These are phyloP conservation scores for Gymnoscelis rufifasciata DNA, from an alignment of 2,888 invertebrate species.

Conservation along the genomic window DNA sequence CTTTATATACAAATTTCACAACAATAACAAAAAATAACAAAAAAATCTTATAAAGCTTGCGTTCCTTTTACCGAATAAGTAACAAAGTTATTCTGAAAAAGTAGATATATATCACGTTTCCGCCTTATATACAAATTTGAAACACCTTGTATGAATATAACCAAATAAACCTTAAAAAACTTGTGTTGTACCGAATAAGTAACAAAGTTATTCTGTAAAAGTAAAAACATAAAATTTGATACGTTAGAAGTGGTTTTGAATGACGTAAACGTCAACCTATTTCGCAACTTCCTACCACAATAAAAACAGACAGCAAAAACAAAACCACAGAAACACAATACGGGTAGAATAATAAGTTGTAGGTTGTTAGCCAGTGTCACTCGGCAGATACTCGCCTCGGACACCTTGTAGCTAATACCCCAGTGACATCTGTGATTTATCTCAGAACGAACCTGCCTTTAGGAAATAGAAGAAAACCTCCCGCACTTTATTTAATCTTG, in stretches of 20 bases:
- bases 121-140: too few species aligned
- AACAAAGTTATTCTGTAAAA: too few species aligned
- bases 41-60: background rate
- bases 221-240: too few species aligned
- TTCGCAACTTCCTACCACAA: background rate
- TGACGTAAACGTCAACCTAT: background rate
- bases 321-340: slow-evolving; percentile 13
- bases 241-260: background rate
- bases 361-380: slow-evolving; percentile 19
- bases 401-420: slow-evolving; percentile 29
- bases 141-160: too few species aligned
- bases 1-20: too few species aligned
- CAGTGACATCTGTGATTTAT: slow-evolving; percentile 36
- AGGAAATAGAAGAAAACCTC: slow-evolving; percentile 4
- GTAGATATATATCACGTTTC: too few species aligned
- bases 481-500: slow-evolving; percentile 2
- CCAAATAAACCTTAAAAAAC: background rate
- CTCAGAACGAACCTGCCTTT: slow-evolving; percentile 17
- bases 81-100: too few species aligned
- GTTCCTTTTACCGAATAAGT: too few species aligned
- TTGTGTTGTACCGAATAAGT: too few species aligned
- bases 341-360: slow-evolving; percentile 19
- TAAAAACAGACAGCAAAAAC: slow-evolving; percentile 5
- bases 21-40: too few species aligned
- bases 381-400: slow-evolving; percentile 20